Percentiles rank a stretch among this genome's conserved stretches.
Evolutionary conservation across 2,888 invertebrate species (phyloP).

Genomic region (Furcula furcula): DNA sequence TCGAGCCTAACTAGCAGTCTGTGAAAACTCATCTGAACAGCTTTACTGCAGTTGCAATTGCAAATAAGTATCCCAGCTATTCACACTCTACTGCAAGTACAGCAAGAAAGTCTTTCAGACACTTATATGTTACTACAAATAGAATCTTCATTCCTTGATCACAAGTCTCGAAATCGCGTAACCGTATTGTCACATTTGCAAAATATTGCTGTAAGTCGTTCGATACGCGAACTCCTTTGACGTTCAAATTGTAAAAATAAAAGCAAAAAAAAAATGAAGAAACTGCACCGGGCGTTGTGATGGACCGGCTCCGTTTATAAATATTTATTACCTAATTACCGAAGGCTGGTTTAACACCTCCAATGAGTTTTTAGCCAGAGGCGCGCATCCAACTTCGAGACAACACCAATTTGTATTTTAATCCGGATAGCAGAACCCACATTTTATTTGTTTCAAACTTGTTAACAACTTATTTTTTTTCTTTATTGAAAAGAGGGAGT

Average conservation of each 20-base stretch:
- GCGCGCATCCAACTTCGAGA: slow-evolving; percentile 40
- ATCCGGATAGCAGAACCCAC: slow-evolving; percentile 23
- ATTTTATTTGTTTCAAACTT: slow-evolving; percentile 33
- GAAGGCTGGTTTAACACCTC: slow-evolving; percentile 58
- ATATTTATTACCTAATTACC: slow-evolving; percentile 78
- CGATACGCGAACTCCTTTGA: slow-evolving; percentile 45
- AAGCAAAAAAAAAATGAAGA: slow-evolving; percentile 48
- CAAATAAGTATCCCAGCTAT: slow-evolving; percentile 55
- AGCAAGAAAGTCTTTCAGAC: slow-evolving; percentile 16
- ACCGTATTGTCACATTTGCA: slow-evolving; percentile 11
- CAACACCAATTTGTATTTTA: slow-evolving; percentile 44
- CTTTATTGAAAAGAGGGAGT: no score
- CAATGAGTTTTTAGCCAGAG: slow-evolving; percentile 51
- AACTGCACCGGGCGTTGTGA: slow-evolving; percentile 45
- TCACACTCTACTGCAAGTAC: slow-evolving; percentile 36
- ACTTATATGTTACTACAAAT: slow-evolving; percentile 9
- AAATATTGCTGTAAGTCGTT: slow-evolving; percentile 16
- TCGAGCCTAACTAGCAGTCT: slow-evolving; percentile 43
- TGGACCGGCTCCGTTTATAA: slow-evolving; percentile 66
- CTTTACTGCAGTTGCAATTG: slow-evolving; percentile 44
- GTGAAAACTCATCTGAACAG: slow-evolving; percentile 53
- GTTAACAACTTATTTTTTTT: no score
- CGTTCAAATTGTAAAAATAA: slow-evolving; percentile 48
- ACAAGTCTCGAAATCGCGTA: slow-evolving; percentile 17
- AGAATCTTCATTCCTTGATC: slow-evolving; percentile 9